phyloP scores from a whole-genome alignment of 2,888 invertebrate species.

The Cheilosia soror region DNA sequence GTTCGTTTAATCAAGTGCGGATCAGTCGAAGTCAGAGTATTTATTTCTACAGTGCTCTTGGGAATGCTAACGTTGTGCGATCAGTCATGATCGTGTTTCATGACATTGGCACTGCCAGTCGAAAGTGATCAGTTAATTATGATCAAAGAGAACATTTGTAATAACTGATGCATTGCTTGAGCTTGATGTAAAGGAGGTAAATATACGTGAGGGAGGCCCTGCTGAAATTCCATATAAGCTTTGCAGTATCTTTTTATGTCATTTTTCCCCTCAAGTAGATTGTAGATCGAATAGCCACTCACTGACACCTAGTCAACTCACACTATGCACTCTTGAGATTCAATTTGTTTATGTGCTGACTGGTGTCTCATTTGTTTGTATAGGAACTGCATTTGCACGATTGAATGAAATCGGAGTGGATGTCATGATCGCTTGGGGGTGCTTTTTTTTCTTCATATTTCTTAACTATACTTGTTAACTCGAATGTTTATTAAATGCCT shows the following conservation, averaged over 20 bases:
- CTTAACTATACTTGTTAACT: conserved; percentile 15
- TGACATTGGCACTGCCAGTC: conserved; percentile 22
- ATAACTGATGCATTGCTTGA: neutral
- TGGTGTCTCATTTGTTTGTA: neutral
- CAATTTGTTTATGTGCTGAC: neutral
- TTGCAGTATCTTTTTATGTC: no score
- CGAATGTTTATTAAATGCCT: conserved; percentile 37
- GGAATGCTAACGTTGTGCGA: conserved; percentile 28
- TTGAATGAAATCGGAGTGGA: conserved; percentile 44
- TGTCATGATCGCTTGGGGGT: conserved; percentile 64
- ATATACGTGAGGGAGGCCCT: neutral
- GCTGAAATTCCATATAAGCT: no score
- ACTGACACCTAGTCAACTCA: conserved; percentile 25
- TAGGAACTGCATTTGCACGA: conserved; percentile 54
- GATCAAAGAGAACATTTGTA: conserved; percentile 5
- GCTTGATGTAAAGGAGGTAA: no score
- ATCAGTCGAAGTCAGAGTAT: neutral
- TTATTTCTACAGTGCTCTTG: neutral
- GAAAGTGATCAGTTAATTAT: conserved; percentile 26
- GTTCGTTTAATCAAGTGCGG: conserved; percentile 40
- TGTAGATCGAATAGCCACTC: conserved; percentile 26
- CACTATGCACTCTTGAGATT: neutral
- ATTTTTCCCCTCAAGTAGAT: neutral
- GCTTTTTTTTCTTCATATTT: conserved; percentile 17
- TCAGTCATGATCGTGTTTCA: conserved; percentile 23